These are phyloP conservation scores for Dasypolia templi DNA, from an alignment of 2,888 invertebrate species.

Conservation along the genomic window DNA sequence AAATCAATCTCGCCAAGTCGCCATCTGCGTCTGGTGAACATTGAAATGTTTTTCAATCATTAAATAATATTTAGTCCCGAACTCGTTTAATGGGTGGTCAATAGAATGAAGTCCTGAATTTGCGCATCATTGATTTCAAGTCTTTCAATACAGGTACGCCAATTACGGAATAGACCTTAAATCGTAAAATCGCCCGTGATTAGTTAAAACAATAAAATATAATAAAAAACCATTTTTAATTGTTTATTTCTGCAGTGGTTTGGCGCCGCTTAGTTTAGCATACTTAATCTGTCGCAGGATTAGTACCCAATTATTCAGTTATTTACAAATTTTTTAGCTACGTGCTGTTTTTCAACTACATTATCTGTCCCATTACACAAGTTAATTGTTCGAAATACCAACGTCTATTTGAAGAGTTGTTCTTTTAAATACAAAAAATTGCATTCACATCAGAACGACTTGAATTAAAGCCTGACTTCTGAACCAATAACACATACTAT, in stretches of 20 bases:
- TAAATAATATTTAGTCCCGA: not conserved
- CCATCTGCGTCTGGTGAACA: not conserved
- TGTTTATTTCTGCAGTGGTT: slow-evolving; percentile 30
- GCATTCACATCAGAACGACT: not conserved
- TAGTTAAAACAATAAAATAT: slow-evolving; percentile 29
- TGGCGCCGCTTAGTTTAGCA: slow-evolving; percentile 36
- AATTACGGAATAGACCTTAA: not conserved
- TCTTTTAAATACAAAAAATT: not conserved
- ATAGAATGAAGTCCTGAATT: not conserved
- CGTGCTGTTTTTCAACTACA: slow-evolving; percentile 10
- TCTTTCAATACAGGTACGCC: not conserved
- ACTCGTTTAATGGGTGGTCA: not conserved
- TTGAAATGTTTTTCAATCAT: not conserved
- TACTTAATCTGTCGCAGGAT: slow-evolving; percentile 54
- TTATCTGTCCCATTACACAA: slow-evolving; percentile 9
- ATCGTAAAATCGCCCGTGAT: not conserved
- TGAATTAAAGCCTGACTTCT: not conserved
- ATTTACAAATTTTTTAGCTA: slow-evolving; percentile 10
- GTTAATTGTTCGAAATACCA: slow-evolving; percentile 21
- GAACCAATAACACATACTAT: not conserved
- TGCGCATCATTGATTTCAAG: not conserved
- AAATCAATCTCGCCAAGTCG: slow-evolving; percentile 16
- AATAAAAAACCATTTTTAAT: slow-evolving; percentile 29
- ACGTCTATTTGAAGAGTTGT: slow-evolving; percentile 1
- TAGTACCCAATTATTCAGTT: slow-evolving; percentile 39